These are phyloP conservation scores for Excalfactoria chinensis DNA, from an alignment of 2,113 vertebrate genomes.

Conservation along the genomic window DNA sequence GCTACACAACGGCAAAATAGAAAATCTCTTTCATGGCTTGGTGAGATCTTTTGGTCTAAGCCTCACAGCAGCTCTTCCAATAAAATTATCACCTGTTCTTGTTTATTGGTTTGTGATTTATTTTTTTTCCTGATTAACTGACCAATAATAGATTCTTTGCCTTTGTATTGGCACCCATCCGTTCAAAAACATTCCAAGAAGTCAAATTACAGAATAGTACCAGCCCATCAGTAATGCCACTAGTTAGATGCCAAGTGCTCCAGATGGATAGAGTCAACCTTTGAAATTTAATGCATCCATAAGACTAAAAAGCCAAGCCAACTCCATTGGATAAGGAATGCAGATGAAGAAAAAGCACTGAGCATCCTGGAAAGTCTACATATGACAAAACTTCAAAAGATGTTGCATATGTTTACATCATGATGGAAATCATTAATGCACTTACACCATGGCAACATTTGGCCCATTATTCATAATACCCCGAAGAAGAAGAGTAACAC, in stretches of 20 bases:
- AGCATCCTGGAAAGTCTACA: background rate
- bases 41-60: background rate
- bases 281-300: background rate
- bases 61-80: background rate
- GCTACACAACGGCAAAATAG: background rate
- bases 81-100: background rate
- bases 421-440: constrained; percentile 17
- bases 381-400: constrained; percentile 6
- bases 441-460: constrained; percentile 28
- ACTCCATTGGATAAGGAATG: background rate
- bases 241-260: background rate
- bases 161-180: background rate
- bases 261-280: background rate
- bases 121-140: background rate
- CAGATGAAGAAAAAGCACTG: background rate
- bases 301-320: background rate
- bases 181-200: background rate
- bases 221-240: background rate
- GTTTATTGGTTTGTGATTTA: background rate
- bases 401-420: background rate
- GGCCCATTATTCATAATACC: constrained; percentile 27
- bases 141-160: background rate
- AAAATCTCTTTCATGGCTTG: background rate
- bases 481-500: constrained; percentile 48
- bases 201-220: background rate